These are phyloP conservation scores for Schizothorax lantsangensis DNA, from an alignment of 2,797 vertebrate genomes.

Conservation along the genomic window DNA sequence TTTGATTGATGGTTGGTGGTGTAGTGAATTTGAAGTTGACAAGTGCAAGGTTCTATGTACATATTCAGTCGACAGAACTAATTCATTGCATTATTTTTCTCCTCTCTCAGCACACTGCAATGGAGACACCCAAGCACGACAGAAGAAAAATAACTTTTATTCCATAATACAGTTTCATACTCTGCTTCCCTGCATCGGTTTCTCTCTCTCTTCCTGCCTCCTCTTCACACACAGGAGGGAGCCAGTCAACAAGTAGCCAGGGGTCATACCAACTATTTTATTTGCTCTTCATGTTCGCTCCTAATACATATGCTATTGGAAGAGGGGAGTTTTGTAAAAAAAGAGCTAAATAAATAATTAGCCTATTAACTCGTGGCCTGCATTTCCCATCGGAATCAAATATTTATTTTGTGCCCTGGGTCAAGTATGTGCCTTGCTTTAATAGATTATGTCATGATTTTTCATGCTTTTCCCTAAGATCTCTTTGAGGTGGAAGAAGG, in stretches of 20 bases:
- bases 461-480: constrained; percentile 20
- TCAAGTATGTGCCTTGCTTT: constrained; percentile 41
- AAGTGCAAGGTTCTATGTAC: constrained; percentile 29
- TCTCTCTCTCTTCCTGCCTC: not conserved
- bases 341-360: constrained; percentile 53
- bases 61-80: constrained; percentile 13
- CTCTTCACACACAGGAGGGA: not conserved
- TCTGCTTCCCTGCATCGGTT: not conserved
- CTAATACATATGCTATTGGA: constrained; percentile 13
- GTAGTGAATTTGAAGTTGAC: constrained; percentile 45
- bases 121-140: constrained; percentile 25
- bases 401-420: constrained; percentile 40
- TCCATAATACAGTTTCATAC: not conserved
- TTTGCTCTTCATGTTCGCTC: constrained; percentile 33
- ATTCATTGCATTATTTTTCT: constrained; percentile 10
- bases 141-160: constrained; percentile 30
- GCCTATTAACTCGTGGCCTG: constrained; percentile 45
- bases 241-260: constrained; percentile 26
- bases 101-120: not conserved
- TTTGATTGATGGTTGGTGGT: constrained; percentile 43
- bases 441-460: constrained; percentile 45
- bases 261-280: constrained; percentile 28
- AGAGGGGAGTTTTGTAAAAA: constrained; percentile 26
- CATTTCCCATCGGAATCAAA: constrained; percentile 52
- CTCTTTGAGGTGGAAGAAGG: not conserved